A percentile compares a stretch with the other conserved stretches of the same genome.
Conservation (phyloP, 1,140 invertebrate genomes). For the Phenacoccus solenopsis region DNA sequence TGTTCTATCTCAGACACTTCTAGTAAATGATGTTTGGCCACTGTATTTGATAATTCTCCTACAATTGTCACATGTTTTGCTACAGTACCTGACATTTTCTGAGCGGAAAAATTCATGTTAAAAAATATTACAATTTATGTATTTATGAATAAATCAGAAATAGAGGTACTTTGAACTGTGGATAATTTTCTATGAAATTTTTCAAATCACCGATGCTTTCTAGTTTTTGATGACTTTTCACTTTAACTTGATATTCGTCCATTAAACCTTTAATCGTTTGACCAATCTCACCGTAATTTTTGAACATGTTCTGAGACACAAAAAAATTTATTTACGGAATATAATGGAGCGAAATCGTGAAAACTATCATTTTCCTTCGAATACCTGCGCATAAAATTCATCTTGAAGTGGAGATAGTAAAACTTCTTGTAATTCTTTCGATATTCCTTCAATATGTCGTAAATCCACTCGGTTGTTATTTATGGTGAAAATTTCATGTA, state of each 20-base stretch:
- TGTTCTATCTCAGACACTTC: constrained; percentile 95
- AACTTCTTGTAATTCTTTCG: constrained; percentile 85
- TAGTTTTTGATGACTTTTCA: constrained; percentile 90
- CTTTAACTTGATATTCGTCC: constrained; percentile 94
- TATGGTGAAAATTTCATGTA: constrained; percentile 91
- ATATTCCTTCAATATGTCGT: constrained; percentile 60
- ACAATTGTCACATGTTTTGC: constrained; percentile 94
- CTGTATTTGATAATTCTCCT: constrained; percentile 79
- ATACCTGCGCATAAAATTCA: constrained; percentile 80
- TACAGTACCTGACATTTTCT: constrained; percentile 96
- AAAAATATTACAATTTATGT: not conserved
- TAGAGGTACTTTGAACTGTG: constrained; percentile 70
- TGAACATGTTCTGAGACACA: constrained; percentile 69
- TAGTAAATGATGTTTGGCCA: constrained; percentile 64
- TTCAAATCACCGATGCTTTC: constrained; percentile 99
- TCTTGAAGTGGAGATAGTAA: constrained; percentile 91
- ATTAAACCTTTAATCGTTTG: constrained; percentile 93
- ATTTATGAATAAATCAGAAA: not conserved
- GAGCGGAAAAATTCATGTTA: constrained; percentile 23
- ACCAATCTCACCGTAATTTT: constrained; percentile 97
- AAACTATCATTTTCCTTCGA: constrained; percentile 19
- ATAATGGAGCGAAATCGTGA: not conserved
- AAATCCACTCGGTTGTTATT: constrained; percentile 91
- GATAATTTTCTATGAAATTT: constrained; percentile 95
- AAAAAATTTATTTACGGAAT: not conserved